Evolutionary conservation across 2,797 vertebrate genomes (phyloP), one percentile per base, ranked within the genome.

Genomic region (Linurgus olivaceus): DNA sequence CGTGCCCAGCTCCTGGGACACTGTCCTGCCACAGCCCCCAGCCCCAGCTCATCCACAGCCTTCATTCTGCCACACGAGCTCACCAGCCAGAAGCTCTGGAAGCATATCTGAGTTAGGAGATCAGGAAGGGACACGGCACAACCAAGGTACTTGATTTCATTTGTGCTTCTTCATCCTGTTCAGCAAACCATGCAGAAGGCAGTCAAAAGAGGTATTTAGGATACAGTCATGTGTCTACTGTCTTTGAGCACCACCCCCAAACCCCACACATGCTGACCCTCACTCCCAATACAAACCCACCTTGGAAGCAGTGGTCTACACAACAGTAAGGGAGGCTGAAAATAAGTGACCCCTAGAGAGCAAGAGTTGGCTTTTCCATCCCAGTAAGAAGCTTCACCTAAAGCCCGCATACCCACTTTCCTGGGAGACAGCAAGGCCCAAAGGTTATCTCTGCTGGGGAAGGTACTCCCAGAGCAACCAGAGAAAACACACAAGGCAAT

Each of bases 191-290:
- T 0, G 1, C 19, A 89, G 48, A 86, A 80, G 52, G 18, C 70
- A 80, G n/a, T 10, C 37, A 68, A 29, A 58, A 72, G 4, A 40
- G 79, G 10, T 23, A 45, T 40, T 63, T 18, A 63, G 71, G 8
- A 38, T 19, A 47, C 17, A 79, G 8, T 23, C 0, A 0, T 1
- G 0, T 26, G 6, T 35, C 20, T 67, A 8, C 55, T 23, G 24
- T 28, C 48, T 66, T 67, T 63, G 33, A 76, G 59, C 18, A 59
- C 3, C 13, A 28, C 8, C 8, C 52, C 35, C 2, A 0, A 42
- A 38, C 7, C 17, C 11, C 20, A 40, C 9, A 15, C 6, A n/a
- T 0, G 0, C 21, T 20, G 8, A 45, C 19, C 29, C 57, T 77
- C 74, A 10, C 13, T 58, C 26, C 33, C 48, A 74, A 6, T 18